A percentile compares a stretch with the other conserved stretches of the same genome.
These are phyloP conservation scores for Drosophila azteca DNA, from an alignment of 1,140 invertebrate genomes.

Conservation along the genomic window DNA sequence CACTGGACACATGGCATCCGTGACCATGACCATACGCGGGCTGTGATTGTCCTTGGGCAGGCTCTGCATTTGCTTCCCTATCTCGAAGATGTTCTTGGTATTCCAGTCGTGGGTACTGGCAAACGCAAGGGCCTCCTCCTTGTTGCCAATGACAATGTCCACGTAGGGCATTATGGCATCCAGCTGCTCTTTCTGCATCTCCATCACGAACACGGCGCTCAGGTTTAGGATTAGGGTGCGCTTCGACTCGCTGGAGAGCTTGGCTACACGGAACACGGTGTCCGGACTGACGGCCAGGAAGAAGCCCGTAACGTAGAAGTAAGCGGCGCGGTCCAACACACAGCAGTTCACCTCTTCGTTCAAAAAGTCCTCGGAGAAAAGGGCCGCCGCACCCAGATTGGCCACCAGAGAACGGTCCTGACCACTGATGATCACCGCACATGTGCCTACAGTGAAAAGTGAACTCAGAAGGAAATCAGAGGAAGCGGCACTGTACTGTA, in stretches of 20 bases:
- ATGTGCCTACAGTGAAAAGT: conserved; percentile 87
- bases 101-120: conserved; percentile 37
- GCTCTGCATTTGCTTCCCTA: conserved; percentile 42
- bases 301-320: conserved; percentile 63
- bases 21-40: conserved; percentile 48
- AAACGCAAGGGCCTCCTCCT: conserved; percentile 56
- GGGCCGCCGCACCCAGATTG: conserved; percentile 60
- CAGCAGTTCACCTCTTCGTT: conserved; percentile 52
- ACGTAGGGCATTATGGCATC: conserved; percentile 36
- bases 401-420: conserved; percentile 56
- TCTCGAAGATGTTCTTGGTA: conserved; percentile 55
- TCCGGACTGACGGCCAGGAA: conserved; percentile 53
- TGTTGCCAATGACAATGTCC: conserved; percentile 61
- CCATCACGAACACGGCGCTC: conserved; percentile 62
- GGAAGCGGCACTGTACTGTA: too few species aligned
- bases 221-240: conserved; percentile 54
- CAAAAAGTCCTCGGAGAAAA: conserved; percentile 50
- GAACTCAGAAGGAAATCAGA: too few species aligned
- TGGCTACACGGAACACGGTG: conserved; percentile 26
- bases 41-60: conserved; percentile 44
- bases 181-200: conserved; percentile 32
- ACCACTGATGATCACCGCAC: conserved; percentile 89
- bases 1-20: conserved; percentile 46
- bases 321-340: conserved; percentile 35
- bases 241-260: conserved; percentile 18